Conservation (phyloP, 2,113 vertebrate genomes). For the Corythornis cristatus region DNA sequence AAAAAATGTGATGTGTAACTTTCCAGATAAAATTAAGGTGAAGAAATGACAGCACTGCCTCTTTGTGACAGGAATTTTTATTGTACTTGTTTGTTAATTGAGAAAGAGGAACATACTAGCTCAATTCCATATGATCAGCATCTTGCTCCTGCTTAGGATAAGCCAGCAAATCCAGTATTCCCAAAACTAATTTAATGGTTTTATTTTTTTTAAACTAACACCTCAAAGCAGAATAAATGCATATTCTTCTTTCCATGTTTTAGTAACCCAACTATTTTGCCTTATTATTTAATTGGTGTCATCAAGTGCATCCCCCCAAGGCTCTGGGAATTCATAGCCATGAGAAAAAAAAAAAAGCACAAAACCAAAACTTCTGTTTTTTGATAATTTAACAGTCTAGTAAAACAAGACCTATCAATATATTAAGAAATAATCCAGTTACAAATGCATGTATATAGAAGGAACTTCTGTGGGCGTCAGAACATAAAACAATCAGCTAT, state of each 20-base stretch:
- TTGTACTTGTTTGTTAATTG: slow-evolving; percentile 74
- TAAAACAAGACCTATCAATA: slow-evolving; percentile 76
- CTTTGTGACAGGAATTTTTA: slow-evolving; percentile 77
- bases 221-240: slow-evolving; percentile 64
- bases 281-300: slow-evolving; percentile 73
- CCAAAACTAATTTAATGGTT: slow-evolving; percentile 61
- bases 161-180: slow-evolving; percentile 72
- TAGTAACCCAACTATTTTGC: slow-evolving; percentile 78
- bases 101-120: slow-evolving; percentile 72
- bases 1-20: background rate
- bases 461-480: slow-evolving; percentile 48
- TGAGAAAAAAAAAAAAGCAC: slow-evolving; percentile 64
- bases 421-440: slow-evolving; percentile 82
- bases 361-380: slow-evolving; percentile 61
- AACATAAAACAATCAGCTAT: slow-evolving; percentile 76
- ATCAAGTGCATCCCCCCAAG: slow-evolving; percentile 62
- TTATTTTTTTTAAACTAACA: slow-evolving; percentile 72
- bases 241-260: slow-evolving; percentile 71
- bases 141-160: slow-evolving; percentile 60
- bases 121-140: slow-evolving; percentile 69
- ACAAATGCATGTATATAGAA: slow-evolving; percentile 75
- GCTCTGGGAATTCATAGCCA: slow-evolving; percentile 68
- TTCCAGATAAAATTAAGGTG: background rate
- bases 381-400: slow-evolving; percentile 80
- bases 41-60: slow-evolving; percentile 67